Evolutionary conservation across 2,797 vertebrate genomes (phyloP).

Genomic region (Heterohyrax brucei): DNA sequence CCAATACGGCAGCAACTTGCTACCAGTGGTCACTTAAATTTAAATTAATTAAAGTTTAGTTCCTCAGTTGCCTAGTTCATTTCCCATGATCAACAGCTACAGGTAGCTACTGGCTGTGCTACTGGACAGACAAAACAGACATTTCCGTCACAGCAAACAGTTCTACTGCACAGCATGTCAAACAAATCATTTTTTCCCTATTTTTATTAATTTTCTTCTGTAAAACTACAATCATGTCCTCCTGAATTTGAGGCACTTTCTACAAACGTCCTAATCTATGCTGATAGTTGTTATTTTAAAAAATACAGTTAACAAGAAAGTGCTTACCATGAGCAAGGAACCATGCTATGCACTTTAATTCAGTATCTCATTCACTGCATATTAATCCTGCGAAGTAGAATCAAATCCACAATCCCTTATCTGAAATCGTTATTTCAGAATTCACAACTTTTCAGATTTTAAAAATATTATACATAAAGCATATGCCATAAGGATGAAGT

Average conservation of each 20-base stretch:
- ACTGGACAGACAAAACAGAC: background rate
- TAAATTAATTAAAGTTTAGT: slow-evolving; percentile 43
- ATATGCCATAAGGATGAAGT: background rate
- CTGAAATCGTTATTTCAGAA: slow-evolving; percentile 49
- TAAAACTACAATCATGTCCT: slow-evolving; percentile 36
- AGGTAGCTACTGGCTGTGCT: background rate
- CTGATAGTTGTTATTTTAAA: background rate
- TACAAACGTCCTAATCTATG: slow-evolving; percentile 7
- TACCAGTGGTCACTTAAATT: slow-evolving; percentile 39
- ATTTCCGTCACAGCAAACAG: background rate
- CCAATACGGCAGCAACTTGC: background rate
- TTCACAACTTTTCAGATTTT: background rate
- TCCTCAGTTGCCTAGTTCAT: background rate
- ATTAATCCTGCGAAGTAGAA: slow-evolving; percentile 3
- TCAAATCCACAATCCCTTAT: slow-evolving; percentile 24
- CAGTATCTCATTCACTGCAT: slow-evolving; percentile 8
- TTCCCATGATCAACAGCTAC: slow-evolving; percentile 17
- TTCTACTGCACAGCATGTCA: background rate
- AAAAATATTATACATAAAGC: background rate
- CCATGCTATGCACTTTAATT: slow-evolving; percentile 1
- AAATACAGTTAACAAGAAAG: background rate
- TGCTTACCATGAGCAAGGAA: background rate
- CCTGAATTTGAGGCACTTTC: background rate
- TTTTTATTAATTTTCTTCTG: slow-evolving; percentile 47
- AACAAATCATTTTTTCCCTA: background rate